Evolutionary conservation across 2,888 invertebrate genomes (phyloP).

Genomic region (Ethmia dodecea): DNA sequence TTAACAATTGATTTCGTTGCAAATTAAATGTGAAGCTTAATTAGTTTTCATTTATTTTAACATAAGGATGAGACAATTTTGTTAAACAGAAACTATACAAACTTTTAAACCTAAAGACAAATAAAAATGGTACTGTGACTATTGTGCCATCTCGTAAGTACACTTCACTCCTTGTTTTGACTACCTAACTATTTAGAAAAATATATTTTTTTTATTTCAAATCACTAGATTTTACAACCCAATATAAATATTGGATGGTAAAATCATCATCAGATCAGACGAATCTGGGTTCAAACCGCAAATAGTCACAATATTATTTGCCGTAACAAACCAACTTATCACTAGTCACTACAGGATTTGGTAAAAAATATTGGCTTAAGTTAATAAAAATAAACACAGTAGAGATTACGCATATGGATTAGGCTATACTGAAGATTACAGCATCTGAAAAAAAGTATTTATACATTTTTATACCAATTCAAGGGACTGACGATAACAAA

Average conservation of each 20-base stretch:
- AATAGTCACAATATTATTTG: conserved; percentile 44
- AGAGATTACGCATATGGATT: conserved; percentile 45
- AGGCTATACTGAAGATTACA: conserved; percentile 14
- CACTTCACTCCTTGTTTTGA: conserved; percentile 15
- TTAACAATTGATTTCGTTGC: conserved; percentile 33
- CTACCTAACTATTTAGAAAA: background rate
- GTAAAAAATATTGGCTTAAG: conserved; percentile 55
- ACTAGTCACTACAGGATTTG: conserved; percentile 43
- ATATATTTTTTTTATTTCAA: background rate
- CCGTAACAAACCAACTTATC: conserved; percentile 29
- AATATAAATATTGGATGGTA: background rate
- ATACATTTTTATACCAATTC: no score
- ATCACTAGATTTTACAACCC: background rate
- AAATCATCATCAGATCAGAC: no score
- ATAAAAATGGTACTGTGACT: conserved; percentile 36
- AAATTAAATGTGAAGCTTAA: conserved; percentile 9
- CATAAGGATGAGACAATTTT: no score
- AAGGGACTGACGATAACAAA: no score
- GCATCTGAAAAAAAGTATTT: conserved; percentile 34
- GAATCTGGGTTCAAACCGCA: no score
- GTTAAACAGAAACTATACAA: background rate
- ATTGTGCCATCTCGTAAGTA: conserved; percentile 23
- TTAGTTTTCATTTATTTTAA: no score
- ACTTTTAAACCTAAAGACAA: background rate
- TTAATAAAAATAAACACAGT: conserved; percentile 30